Base-by-base conservation (phyloP, 2,888 invertebrate genomes). In the Noctua fimbriata region DNA sequence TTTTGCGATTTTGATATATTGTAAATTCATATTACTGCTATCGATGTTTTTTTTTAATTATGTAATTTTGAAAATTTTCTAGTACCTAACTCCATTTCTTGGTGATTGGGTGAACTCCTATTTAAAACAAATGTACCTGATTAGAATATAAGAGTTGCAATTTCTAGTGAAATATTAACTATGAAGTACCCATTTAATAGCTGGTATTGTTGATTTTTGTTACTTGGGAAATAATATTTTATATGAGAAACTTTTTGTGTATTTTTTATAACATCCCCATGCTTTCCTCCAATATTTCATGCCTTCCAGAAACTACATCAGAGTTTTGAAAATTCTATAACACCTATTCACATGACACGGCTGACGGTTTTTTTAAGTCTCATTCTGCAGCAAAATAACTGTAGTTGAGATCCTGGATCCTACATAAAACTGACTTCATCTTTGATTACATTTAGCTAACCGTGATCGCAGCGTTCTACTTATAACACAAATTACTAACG, bases 211-310 rank as follows among this genome's bases (percentile, higher is more conserved):
- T 52, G 21, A 52, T 52, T 52, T 18, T 52, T 52, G 7, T 52
- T 21, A 7, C 21, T 6, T 0, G 7, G 7, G 21, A 52, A 21
- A 52, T 21, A 52, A 49, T 18, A 49, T 18, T 49, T 58, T 95
- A 94, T 92, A 92, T 84, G 95, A 94, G 94, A 95, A 84, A 85
- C 36, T 76, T 89, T 91, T 90, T 91, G 94, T 91, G 93, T 93
- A 44, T 60, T 60, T 36, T 60, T 60, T 28, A 16, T 58, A 16
- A 58, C 14, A 14, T 58, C 58, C n/a, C 58, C 58, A n/a, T 49
- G 0, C 49, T 49, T 49, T 49, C 18, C 49, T 21, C 7, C 7
- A 21, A 21, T 44, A 12, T 1, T 1, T 21, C 1, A 49, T 49
- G 49, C 49, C 21, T 18, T 21, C 21, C 49, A 49, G 52, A 52